Base-by-base conservation (phyloP, 2,888 invertebrate genomes). In the Acleris literana region DNA sequence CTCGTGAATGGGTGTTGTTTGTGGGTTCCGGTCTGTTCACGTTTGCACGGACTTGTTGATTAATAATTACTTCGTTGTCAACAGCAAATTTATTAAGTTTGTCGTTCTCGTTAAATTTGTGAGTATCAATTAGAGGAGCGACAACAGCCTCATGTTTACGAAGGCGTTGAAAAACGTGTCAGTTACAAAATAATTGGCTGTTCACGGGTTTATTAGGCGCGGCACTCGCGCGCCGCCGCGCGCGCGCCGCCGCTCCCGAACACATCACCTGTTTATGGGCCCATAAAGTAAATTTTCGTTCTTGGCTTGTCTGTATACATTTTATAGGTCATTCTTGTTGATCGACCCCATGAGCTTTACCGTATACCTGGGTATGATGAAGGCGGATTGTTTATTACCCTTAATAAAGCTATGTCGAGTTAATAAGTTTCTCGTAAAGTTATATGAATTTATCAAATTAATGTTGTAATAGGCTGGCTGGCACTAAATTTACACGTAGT, bases 281-380 rank as follows among this genome's bases (percentile, higher is more conserved):
- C 74, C 71, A 77, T 81, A 79, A 82, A 83, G 78, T 74, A 72
- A 77, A 75, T 74, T 78, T 77, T 72, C 75, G 70, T 75, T 76
- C 73, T 70, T 70, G 72, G 70, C 67, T 69, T 72, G 74, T 73
- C 72, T 74, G 71, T 76, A 71, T 75, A 72, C 70, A 71, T 73
- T 80, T 81, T 81, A 82, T 78, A 72, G 77, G 74, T 74, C 75
- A 72, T 80, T 78, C 71, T 74, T 72, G 76, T 76, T 76, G 79
- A 82, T 82, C 76, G 81, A 73, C 75, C 75, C 74, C 75, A 72
- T 77, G 75, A 75, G 71, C 70, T 74, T 69, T 68, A 22, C 63
- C 58, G 51, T 68, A 54, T 55, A 43, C 20, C 33, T 59, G 44
- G 60, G 65, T 60, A 61, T 64, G 64, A 49, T 43, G 64, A 56